phyloP scores from a whole-genome alignment of 1,140 invertebrate species.

The Orchesella cincta region DNA sequence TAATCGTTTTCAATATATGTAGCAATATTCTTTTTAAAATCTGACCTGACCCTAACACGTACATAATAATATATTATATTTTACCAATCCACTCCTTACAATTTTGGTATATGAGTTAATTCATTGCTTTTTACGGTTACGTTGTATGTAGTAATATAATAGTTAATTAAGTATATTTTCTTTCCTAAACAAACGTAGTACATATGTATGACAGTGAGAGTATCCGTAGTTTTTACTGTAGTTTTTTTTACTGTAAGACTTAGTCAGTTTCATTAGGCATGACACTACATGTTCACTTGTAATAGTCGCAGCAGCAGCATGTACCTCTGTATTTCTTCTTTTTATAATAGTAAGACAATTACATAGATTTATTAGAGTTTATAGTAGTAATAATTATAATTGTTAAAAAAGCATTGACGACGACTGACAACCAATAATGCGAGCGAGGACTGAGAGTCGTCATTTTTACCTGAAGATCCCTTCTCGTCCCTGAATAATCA shows the following conservation, averaged over 20 bases:
- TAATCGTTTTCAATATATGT: too few species aligned
- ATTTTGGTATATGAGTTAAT: not conserved
- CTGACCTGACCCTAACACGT: not conserved
- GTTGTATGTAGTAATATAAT: not conserved
- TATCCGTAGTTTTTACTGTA: not conserved
- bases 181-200: not conserved
- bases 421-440: slow-evolving; percentile 21
- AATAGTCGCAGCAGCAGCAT: not conserved
- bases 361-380: not conserved
- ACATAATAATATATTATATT: not conserved
- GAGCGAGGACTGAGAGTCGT: slow-evolving; percentile 29
- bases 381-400: not conserved
- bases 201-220: not conserved
- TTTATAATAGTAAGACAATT: not conserved
- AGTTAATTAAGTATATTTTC: not conserved
- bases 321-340: too few species aligned
- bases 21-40: too few species aligned
- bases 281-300: not conserved
- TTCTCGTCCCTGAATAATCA: slow-evolving; percentile 25
- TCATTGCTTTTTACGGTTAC: not conserved
- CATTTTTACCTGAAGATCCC: slow-evolving; percentile 23
- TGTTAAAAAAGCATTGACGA: slow-evolving; percentile 23
- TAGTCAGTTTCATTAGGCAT: not conserved
- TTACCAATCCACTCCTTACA: not conserved
- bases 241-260: not conserved